Evolutionary conservation across 2,113 vertebrate species (phyloP), one percentile per base, ranked within the genome.

Genomic region (Lagopus muta): DNA sequence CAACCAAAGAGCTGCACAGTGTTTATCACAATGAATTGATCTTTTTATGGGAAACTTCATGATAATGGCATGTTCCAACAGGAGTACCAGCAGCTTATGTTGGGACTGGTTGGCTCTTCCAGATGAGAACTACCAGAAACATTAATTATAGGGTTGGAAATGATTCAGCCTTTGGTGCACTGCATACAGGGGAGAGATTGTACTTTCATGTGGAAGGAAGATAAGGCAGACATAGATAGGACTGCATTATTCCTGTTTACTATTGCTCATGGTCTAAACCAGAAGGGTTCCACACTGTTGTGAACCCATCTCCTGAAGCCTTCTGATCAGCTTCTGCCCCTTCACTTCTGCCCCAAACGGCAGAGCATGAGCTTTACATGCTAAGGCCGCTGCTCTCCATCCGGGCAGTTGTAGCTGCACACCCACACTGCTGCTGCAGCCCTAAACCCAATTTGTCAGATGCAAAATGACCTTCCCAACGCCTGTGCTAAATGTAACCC

Each of bases 221-320:
- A 54, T 1, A 18, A 57, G 38, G 58, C 34, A 55, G 14, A 45
- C 2, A 54, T 17, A 10, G 52, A 6, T 0, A 19, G 81, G 74
- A 11, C 1, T 7, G 38, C 0, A 2, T 2, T 54, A 27, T 45
- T 52, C 22, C 28, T 9, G 2, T 20, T n/a, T 42, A 36, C 12
- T 9, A 2, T 27, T 43, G 65, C 70, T 74, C 65, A 1, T 19
- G 17, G 28, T 25, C n/a, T 38, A 2, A 57, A 27, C 20, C 3
- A 34, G 45, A 54, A 71, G 42, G 7, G 13, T 8, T 60, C 61
- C 81, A 20, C 2, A 20, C 70, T n/a, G 40, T 10, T 62, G 61
- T 1, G 4, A 60, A 42, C 2, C 11, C 0, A 1, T 5, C 65
- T 77, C 45, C 55, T 50, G 43, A 47, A 61, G 55, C 66, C 11